These are phyloP conservation scores for Perca fluviatilis DNA, from an alignment of 2,113 vertebrate species.

Conservation along the genomic window DNA sequence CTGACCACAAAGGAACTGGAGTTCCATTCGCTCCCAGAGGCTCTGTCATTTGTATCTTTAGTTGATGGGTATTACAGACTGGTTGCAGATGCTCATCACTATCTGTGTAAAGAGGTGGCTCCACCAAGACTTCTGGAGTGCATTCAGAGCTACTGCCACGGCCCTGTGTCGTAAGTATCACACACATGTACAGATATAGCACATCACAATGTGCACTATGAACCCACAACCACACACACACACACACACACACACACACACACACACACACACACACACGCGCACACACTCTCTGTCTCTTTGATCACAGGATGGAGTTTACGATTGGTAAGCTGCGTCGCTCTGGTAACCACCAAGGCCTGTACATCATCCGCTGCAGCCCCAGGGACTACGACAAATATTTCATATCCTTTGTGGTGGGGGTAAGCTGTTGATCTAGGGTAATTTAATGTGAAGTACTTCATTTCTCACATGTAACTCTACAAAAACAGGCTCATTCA, in stretches of 20 bases:
- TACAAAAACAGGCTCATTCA: neutral
- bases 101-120: constrained; percentile 96
- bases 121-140: constrained; percentile 92
- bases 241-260: neutral
- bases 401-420: constrained; percentile 95
- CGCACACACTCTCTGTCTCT: constrained; percentile 17
- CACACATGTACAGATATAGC: neutral
- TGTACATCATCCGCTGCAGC: constrained; percentile 95
- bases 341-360: constrained; percentile 91
- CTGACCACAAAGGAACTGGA: constrained; percentile 89
- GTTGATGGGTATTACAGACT: constrained; percentile 97
- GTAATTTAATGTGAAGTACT: neutral
- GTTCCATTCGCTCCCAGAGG: constrained; percentile 91
- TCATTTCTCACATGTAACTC: neutral
- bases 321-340: constrained; percentile 91
- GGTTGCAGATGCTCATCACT: constrained; percentile 95
- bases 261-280: neutral
- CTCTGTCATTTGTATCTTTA: constrained; percentile 94
- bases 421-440: constrained; percentile 84
- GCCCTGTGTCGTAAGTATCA: constrained; percentile 94
- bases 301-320: constrained; percentile 91
- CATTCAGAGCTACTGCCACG: constrained; percentile 95
- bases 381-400: constrained; percentile 96
- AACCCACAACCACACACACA: neutral
- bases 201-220: neutral